phyloP scores from a whole-genome alignment of 2,888 invertebrate genomes.

The Drosophila limbata region DNA sequence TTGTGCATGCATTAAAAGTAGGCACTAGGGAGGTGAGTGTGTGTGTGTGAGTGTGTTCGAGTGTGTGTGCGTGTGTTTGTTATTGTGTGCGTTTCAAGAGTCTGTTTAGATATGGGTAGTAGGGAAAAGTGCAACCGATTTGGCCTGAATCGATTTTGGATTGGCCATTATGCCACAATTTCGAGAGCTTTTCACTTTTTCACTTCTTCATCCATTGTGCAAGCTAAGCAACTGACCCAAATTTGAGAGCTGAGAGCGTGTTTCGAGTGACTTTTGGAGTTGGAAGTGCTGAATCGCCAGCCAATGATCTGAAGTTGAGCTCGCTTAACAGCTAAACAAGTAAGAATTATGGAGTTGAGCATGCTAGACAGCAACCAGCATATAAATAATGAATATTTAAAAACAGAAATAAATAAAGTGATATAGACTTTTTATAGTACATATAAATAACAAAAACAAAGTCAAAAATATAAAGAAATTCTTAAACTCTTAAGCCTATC shows the following conservation, averaged over 20 bases:
- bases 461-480: too few species aligned
- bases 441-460: too few species aligned
- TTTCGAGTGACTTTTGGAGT: conserved; percentile 8
- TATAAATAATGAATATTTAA: too few species aligned
- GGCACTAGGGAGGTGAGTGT: conserved; percentile 9
- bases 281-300: neutral
- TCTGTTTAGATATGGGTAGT: conserved; percentile 56
- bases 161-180: conserved; percentile 63
- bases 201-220: neutral
- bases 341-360: neutral
- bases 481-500: too few species aligned
- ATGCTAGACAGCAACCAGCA: too few species aligned
- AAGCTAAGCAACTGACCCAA: conserved; percentile 24
- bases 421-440: too few species aligned
- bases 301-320: neutral
- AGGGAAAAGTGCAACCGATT: conserved; percentile 63
- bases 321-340: conserved; percentile 2
- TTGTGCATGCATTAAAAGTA: conserved; percentile 62
- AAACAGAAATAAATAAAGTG: too few species aligned
- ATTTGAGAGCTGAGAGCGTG: conserved; percentile 3
- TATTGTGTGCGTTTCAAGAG: conserved; percentile 43
- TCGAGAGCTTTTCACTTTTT: conserved; percentile 9
- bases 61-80: neutral
- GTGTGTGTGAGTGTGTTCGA: neutral
- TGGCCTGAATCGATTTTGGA: conserved; percentile 75